A percentile compares a stretch with the other conserved stretches of the same genome.
Evolutionary conservation across 2,888 invertebrate genomes (phyloP).

Genomic region (Uloborus plumipes): DNA sequence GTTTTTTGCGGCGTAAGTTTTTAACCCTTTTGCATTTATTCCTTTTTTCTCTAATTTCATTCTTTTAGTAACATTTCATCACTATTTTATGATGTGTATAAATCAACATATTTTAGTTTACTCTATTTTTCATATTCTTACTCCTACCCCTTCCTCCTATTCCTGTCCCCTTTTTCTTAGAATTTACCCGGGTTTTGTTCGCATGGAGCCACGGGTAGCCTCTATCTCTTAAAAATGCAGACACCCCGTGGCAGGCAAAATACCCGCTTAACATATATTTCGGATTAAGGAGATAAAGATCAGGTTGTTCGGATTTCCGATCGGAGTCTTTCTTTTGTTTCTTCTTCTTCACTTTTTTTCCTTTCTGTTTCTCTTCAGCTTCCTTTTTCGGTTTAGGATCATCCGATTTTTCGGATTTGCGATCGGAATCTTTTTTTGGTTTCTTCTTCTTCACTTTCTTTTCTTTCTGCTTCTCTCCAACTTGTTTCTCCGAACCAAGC

Average conservation of each 20-base stretch:
- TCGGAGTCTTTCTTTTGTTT: background rate
- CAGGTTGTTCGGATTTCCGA: background rate
- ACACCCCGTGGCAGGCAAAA: slow-evolving; percentile 17
- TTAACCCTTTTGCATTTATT: too few species aligned
- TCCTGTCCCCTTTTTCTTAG: too few species aligned
- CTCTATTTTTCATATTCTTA: too few species aligned
- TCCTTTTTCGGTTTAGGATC: background rate
- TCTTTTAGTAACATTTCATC: too few species aligned
- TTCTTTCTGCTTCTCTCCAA: background rate
- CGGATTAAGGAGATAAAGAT: background rate
- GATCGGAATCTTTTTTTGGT: background rate
- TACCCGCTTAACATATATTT: slow-evolving; percentile 1
- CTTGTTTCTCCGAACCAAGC: too few species aligned
- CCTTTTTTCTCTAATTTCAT: too few species aligned
- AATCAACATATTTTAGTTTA: too few species aligned
- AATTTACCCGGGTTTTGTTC: background rate
- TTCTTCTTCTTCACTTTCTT: slow-evolving; percentile 1
- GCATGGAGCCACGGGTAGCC: slow-evolving; percentile 18
- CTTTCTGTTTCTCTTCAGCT: background rate
- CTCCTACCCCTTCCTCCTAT: too few species aligned
- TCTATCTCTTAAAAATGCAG: slow-evolving; percentile 18
- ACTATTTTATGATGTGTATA: too few species aligned
- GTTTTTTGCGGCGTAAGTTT: too few species aligned
- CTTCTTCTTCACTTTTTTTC: background rate
- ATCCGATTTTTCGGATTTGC: background rate